Conservation (phyloP, 2,797 vertebrate species). For the Enteromius unitaeniatus region DNA sequence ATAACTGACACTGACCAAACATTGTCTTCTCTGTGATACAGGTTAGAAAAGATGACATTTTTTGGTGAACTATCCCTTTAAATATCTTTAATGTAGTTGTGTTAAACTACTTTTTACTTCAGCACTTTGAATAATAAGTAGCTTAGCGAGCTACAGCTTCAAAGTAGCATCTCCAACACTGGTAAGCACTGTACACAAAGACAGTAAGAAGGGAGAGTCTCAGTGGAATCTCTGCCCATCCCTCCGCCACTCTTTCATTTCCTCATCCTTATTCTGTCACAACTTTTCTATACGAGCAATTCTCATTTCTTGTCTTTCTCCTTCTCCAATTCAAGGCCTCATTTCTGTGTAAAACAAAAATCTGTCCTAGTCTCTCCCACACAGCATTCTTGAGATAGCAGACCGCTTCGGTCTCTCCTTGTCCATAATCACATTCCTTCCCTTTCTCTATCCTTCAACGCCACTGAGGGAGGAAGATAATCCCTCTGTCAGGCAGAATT, state of each 20-base stretch:
- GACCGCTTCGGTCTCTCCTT: not conserved
- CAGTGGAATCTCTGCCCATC: not conserved
- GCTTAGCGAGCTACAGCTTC: not conserved
- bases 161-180: not conserved
- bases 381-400: conserved; percentile 13
- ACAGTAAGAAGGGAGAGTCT: not conserved
- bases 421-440: conserved; percentile 34
- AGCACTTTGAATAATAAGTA: not conserved
- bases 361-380: conserved; percentile 26
- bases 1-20: not conserved
- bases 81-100: not conserved
- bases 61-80: not conserved
- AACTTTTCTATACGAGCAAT: not conserved
- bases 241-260: not conserved
- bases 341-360: conserved; percentile 11
- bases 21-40: not conserved
- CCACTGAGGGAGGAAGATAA: conserved; percentile 35
- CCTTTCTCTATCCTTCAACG: conserved; percentile 24
- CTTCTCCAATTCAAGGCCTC: conserved; percentile 1
- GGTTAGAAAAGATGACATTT: not conserved
- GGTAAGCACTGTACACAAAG: not conserved
- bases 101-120: not conserved
- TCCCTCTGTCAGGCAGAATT: conserved; percentile 34
- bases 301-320: not conserved
- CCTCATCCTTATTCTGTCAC: not conserved